phyloP scores from a whole-genome alignment of 1,140 invertebrate genomes.

The Diachasmimorpha longicaudata region DNA sequence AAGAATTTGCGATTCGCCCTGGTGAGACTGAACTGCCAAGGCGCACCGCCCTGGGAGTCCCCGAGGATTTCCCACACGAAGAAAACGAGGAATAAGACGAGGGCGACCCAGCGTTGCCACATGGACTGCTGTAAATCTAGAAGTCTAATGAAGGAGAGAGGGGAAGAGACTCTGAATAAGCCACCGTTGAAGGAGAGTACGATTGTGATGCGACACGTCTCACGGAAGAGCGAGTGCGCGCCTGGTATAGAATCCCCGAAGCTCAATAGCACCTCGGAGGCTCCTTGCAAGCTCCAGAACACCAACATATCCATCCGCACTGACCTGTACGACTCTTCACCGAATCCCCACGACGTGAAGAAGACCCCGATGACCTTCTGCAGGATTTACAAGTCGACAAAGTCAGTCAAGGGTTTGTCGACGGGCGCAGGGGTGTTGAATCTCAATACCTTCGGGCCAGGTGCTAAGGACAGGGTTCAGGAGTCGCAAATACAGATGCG shows the following conservation, averaged over 20 bases:
- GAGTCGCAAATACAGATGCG: conserved; percentile 28
- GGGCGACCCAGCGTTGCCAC: conserved; percentile 10
- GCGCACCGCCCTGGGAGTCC: conserved; percentile 17
- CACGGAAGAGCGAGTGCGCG: conserved; percentile 36
- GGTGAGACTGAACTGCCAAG: conserved; percentile 43
- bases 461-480: conserved; percentile 5
- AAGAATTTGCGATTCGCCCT: conserved; percentile 53
- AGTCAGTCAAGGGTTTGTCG: conserved; percentile 15
- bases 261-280: conserved; percentile 15
- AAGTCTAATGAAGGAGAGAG: background rate
- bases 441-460: conserved; percentile 21
- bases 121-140: background rate
- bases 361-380: conserved; percentile 38
- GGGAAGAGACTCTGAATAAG: background rate
- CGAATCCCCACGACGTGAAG: conserved; percentile 36
- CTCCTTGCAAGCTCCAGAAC: conserved; percentile 37
- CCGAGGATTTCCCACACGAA: background rate
- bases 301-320: conserved; percentile 57
- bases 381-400: conserved; percentile 27
- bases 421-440: background rate
- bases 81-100: conserved; percentile 3
- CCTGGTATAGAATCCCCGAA: conserved; percentile 14
- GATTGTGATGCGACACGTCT: conserved; percentile 49
- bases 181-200: conserved; percentile 32
- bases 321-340: conserved; percentile 52